Evolutionary conservation across 1,140 invertebrate genomes (phyloP).

Genomic region (Hypothenemus hampei): DNA sequence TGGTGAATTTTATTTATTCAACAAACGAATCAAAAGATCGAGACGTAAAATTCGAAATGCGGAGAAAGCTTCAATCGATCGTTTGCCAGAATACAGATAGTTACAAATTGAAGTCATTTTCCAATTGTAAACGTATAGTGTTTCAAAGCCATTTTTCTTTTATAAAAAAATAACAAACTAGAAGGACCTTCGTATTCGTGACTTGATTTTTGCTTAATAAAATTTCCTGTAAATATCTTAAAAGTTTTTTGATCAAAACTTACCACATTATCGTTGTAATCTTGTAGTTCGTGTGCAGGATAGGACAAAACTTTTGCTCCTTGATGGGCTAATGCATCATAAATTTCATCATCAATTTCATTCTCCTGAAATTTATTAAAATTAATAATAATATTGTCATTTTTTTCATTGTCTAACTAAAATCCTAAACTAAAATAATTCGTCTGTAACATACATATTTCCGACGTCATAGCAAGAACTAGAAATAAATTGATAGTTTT

Average conservation of each 20-base stretch:
- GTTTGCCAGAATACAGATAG: conserved; percentile 12
- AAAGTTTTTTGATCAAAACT: background rate
- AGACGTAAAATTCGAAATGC: conserved; percentile 7
- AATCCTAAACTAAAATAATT: background rate
- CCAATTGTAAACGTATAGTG: conserved; percentile 6
- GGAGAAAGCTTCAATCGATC: conserved; percentile 2
- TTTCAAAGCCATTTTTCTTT: conserved; percentile 8
- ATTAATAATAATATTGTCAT: background rate
- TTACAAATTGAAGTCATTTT: conserved; percentile 18
- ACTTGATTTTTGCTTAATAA: too few species aligned
- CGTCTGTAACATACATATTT: background rate
- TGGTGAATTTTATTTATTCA: too few species aligned
- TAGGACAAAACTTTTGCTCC: conserved; percentile 34
- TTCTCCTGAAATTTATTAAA: conserved; percentile 28
- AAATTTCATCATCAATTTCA: conserved; percentile 31
- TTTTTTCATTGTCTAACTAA: background rate
- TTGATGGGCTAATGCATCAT: conserved; percentile 32
- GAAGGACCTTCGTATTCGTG: conserved; percentile 4
- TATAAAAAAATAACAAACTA: conserved; percentile 5
- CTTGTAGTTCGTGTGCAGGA: conserved; percentile 13
- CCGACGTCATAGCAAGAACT: background rate
- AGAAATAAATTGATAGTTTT: conserved; percentile 9
- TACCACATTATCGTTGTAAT: background rate
- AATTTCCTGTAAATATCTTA: background rate
- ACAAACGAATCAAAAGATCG: conserved; percentile 5